A percentile compares a stretch with the other conserved stretches of the same genome.
Evolutionary conservation across 2,888 invertebrate genomes (phyloP).

Genomic region (Pemphredon lugubris): DNA sequence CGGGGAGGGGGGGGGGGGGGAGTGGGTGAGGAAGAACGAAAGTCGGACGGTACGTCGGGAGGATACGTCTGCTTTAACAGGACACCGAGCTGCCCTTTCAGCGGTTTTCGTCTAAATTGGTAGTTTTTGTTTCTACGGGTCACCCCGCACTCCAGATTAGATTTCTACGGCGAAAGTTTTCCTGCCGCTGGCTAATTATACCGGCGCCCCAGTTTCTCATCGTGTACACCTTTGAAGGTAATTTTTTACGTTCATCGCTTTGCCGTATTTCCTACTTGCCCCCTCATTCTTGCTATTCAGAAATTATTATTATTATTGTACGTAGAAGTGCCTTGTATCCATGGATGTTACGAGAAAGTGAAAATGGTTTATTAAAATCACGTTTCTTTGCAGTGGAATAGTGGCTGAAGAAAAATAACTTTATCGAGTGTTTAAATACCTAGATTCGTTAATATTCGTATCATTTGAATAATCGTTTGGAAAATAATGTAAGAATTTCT

Average conservation of each 20-base stretch:
- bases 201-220: neutral
- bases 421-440: too few relatives aligned
- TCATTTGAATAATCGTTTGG: too few relatives aligned
- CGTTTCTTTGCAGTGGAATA: too few relatives aligned
- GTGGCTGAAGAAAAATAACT: too few relatives aligned
- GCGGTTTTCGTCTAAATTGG: conserved; percentile 62
- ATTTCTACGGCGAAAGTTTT: conserved; percentile 50
- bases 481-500: too few relatives aligned
- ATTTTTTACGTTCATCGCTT: conserved; percentile 6
- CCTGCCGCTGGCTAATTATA: conserved; percentile 52
- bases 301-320: too few relatives aligned
- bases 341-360: too few relatives aligned
- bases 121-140: conserved; percentile 60
- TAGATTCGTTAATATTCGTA: too few relatives aligned
- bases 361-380: too few relatives aligned
- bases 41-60: neutral
- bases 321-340: too few relatives aligned
- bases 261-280: neutral
- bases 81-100: conserved; percentile 48
- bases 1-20: too few relatives aligned
- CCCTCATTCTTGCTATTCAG: too few relatives aligned
- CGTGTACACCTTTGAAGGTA: conserved; percentile 4
- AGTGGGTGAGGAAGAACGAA: neutral
- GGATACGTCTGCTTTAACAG: conserved; percentile 53
- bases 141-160: conserved; percentile 51